Evolutionary conservation across 2,113 vertebrate species (phyloP), one percentile per base, ranked within the genome.

Genomic region (Scophthalmus maximus): DNA sequence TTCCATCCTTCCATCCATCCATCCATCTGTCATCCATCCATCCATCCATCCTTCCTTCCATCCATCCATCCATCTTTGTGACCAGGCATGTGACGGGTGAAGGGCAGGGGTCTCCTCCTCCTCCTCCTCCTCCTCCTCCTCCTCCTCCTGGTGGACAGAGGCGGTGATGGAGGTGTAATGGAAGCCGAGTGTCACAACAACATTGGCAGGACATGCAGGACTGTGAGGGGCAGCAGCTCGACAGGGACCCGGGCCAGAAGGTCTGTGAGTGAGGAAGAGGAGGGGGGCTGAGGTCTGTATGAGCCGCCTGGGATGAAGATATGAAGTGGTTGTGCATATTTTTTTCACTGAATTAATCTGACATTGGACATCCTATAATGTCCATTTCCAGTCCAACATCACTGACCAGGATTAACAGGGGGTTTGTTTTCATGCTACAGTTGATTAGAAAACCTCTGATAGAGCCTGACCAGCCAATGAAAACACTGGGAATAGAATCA

Each of bases 131-230:
- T 64, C 56, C 51, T 61, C 68, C 4, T 50, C 30, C n/a, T n/a
- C n/a, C n/a, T n/a, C n/a, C n/a, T n/a, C n/a, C n/a, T n/a, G 44
- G 46, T 44, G 59, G 70, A 64, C 82, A 57, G 79, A 62, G 27
- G 23, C 27, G 69, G 51, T 83, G 87, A 85, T 81, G 78, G 72
- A 66, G 62, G 25, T 60, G 72, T 84, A 86, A 84, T 91, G 78
- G 78, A 86, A 69, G 72, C 64, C 9, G 60, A 74, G 79, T 80
- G 85, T 87, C 83, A 89, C 81, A 78, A 78, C 78, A 85, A 82
- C 62, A 64, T 4, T 52, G 63, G 52, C 69, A 61, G 73, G 30
- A 77, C 36, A 3, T 11, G 14, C 44, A 46, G n/a, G n/a, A n/a
- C n/a, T 2, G 1, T 3, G 67, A 56, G 62, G 14, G 34, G 34